Percentiles rank a stretch among this genome's conserved stretches.
phyloP scores from a whole-genome alignment of 2,797 vertebrate species.

The Chromobotia macracanthus region DNA sequence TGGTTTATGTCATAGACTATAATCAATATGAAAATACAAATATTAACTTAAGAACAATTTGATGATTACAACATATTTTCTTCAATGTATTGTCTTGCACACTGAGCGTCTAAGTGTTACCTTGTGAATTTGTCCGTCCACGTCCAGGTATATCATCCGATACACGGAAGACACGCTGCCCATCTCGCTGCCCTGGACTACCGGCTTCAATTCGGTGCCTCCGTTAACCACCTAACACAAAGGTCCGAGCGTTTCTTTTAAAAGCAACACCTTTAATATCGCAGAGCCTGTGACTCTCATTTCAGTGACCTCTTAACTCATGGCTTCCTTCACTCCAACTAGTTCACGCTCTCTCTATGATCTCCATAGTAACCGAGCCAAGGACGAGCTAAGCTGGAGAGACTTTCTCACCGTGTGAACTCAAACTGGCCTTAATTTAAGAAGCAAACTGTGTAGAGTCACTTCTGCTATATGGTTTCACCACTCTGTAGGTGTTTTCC shows the following conservation, averaged over 20 bases:
- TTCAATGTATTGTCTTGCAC: too few relatives aligned
- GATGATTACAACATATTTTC: too few relatives aligned
- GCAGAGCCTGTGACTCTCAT: conserved; percentile 22
- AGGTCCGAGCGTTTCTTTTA: not conserved
- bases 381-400: conserved; percentile 37
- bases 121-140: conserved; percentile 77
- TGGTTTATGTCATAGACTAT: not conserved
- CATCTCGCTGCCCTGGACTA: conserved; percentile 60
- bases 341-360: conserved; percentile 18
- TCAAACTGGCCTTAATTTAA: not conserved
- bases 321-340: conserved; percentile 47
- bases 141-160: conserved; percentile 77
- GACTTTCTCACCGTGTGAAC: not conserved
- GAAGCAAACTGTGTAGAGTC: not conserved
- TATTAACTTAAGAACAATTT: not conserved
- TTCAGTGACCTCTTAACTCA: conserved; percentile 46
- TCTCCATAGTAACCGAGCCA: conserved; percentile 55
- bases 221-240: not conserved
- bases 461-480: not conserved
- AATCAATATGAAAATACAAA: not conserved
- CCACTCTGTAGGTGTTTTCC: too few relatives aligned
- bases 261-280: conserved; percentile 16
- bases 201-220: not conserved
- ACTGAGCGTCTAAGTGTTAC: too few relatives aligned
- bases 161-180: conserved; percentile 76